phyloP scores from a whole-genome alignment of 2,797 vertebrate species.

The Coreius guichenoti region DNA sequence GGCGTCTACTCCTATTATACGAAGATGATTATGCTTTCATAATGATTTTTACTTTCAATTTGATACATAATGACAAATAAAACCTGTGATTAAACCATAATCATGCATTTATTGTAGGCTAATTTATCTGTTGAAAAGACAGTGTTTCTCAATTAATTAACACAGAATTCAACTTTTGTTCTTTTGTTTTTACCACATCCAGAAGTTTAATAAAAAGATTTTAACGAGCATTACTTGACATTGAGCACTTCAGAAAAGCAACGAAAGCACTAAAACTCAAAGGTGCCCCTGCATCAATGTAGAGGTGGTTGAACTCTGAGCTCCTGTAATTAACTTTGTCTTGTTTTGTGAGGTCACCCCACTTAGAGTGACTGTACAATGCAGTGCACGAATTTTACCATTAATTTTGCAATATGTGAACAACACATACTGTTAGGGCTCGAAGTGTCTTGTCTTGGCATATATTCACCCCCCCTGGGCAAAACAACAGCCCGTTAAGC shows the following conservation, averaged over 20 bases:
- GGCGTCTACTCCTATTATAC: slow-evolving; percentile 25
- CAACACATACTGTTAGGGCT: slow-evolving; percentile 50
- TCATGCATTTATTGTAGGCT: neutral
- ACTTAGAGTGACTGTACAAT: slow-evolving; percentile 45
- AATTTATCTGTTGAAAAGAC: neutral
- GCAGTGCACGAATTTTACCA: slow-evolving; percentile 45
- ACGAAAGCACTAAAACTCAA: slow-evolving; percentile 35
- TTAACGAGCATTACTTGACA: slow-evolving; percentile 17
- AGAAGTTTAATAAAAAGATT: slow-evolving; percentile 7
- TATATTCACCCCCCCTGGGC: slow-evolving; percentile 59
- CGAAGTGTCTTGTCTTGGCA: slow-evolving; percentile 50
- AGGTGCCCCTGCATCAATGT: slow-evolving; percentile 52
- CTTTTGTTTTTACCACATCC: neutral
- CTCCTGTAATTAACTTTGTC: slow-evolving; percentile 52
- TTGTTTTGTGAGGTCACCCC: slow-evolving; percentile 53
- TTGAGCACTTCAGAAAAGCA: slow-evolving; percentile 20
- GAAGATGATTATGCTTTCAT: neutral
- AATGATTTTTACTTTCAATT: neutral
- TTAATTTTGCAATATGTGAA: slow-evolving; percentile 47
- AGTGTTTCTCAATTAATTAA: neutral
- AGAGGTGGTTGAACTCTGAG: slow-evolving; percentile 46
- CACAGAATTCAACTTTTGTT: neutral
- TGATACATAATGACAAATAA: neutral
- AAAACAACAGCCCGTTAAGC: slow-evolving; percentile 61
- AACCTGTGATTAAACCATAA: neutral